These are phyloP conservation scores for Plutomurus gul DNA, from an alignment of 1,140 invertebrate genomes.

Conservation along the genomic window DNA sequence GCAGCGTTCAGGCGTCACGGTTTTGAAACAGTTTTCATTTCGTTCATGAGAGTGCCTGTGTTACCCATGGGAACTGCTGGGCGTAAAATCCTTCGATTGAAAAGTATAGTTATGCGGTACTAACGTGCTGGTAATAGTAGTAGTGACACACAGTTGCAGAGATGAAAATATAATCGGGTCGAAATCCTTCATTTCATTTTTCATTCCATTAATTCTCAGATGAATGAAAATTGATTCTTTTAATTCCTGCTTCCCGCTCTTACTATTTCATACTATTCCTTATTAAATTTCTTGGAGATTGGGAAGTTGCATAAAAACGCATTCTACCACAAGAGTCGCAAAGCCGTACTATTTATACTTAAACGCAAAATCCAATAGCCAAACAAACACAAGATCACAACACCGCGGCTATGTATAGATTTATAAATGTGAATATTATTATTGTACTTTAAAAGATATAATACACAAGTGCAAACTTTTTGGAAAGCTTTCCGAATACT, in stretches of 20 bases:
- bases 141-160: background rate
- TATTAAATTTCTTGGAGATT: conserved; percentile 12
- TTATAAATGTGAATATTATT: too few species aligned
- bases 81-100: too few species aligned
- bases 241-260: background rate
- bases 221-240: background rate
- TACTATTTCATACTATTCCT: conserved; percentile 13
- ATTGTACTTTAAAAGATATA: too few species aligned
- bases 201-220: background rate
- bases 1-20: too few species aligned
- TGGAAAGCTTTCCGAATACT: too few species aligned
- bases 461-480: too few species aligned
- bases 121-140: too few species aligned
- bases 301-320: background rate
- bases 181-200: conserved; percentile 5
- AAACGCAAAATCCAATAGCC: background rate
- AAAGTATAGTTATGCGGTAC: too few species aligned
- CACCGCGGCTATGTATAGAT: too few species aligned
- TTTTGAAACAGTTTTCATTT: too few species aligned
- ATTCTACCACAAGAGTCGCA: background rate
- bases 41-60: too few species aligned
- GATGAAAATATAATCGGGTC: conserved; percentile 14
- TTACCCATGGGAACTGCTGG: too few species aligned
- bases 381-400: background rate
- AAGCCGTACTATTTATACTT: background rate